These are phyloP conservation scores for Actinemys pallida DNA, from an alignment of 2,113 vertebrate genomes.

Conservation along the genomic window DNA sequence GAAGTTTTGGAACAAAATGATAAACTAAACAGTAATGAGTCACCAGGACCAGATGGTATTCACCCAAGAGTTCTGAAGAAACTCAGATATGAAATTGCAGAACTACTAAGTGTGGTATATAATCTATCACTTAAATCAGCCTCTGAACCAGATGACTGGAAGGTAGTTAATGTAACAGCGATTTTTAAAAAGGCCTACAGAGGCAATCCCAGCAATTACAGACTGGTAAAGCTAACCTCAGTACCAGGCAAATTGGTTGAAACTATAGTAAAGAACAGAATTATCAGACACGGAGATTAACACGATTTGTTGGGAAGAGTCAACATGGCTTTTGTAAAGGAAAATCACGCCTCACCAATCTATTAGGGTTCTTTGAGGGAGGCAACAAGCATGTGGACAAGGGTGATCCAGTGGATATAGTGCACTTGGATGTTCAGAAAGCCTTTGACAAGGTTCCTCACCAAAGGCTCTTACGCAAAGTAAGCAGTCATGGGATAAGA, in stretches of 20 bases:
- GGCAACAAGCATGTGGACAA: neutral
- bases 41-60: neutral
- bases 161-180: neutral
- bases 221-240: neutral
- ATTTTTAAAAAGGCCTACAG: neutral
- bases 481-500: no score
- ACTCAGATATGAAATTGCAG: neutral
- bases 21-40: neutral
- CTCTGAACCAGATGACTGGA: neutral
- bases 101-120: neutral
- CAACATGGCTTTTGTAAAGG: neutral
- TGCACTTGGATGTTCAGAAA: neutral
- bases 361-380: neutral
- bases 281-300: neutral
- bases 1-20: neutral
- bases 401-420: neutral
- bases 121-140: neutral
- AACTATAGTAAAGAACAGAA: neutral
- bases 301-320: neutral
- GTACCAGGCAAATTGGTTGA: neutral
- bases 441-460: neutral
- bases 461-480: no score
- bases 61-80: neutral
- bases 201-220: neutral
- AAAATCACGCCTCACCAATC: neutral